phyloP scores from a whole-genome alignment of 1,140 invertebrate species.

The Pachypeltis micranthus region DNA sequence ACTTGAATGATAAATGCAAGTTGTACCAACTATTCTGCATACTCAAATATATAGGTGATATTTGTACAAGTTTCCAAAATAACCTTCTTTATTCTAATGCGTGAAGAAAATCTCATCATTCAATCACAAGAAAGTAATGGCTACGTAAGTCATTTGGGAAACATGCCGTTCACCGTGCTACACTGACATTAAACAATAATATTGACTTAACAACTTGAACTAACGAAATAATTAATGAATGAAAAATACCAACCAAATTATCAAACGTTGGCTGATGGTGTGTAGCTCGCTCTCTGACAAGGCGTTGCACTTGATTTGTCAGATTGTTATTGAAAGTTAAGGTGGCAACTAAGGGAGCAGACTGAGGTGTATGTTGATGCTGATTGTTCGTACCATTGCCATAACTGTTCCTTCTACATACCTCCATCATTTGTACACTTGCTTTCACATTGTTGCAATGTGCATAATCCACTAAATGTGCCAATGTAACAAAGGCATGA shows the following conservation, averaged over 20 bases:
- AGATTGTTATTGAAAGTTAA: conserved; percentile 71
- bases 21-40: no score
- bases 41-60: no score
- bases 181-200: not conserved
- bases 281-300: conserved; percentile 21
- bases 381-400: conserved; percentile 38
- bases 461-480: conserved; percentile 89
- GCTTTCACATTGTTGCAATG: conserved; percentile 93
- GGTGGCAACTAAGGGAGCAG: conserved; percentile 62
- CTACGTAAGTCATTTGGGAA: not conserved
- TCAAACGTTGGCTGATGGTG: conserved; percentile 39
- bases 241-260: conserved; percentile 41
- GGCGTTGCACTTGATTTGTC: conserved; percentile 48
- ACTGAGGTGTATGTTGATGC: conserved; percentile 43
- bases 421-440: conserved; percentile 93
- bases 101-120: no score
- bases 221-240: conserved; percentile 17
- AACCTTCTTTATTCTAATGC: no score
- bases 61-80: no score
- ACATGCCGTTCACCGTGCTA: not conserved
- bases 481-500: conserved; percentile 85
- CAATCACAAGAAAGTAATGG: no score
- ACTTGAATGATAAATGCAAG: no score
- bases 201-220: not conserved
- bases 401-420: conserved; percentile 55